Base-by-base conservation (phyloP, 1,140 invertebrate genomes). In the Drosophila nasuta region DNA sequence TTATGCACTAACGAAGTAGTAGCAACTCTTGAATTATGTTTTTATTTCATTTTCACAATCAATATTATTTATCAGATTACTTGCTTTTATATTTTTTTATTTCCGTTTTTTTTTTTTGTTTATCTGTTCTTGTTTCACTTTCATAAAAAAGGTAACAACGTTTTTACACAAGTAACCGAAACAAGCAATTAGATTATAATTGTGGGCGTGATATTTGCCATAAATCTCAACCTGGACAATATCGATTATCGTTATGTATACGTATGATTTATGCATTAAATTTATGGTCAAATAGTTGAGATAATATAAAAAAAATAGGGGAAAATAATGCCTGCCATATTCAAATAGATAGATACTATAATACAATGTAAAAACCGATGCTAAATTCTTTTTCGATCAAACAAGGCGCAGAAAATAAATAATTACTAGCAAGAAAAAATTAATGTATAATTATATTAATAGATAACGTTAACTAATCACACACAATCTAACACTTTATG, bases 161-260 rank as follows among this genome's bases (percentile, higher is more conserved):
- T 88, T 86, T 86, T 78, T 86, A 86, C 82, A 86, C 73, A 88
- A 87, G 46, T 79, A 88, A 87, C 76, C 72, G 66, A 86, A 87
- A 76, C 69, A 77, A 77, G 69, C 66, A 75, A 71, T 71, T 74
- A 62, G 11, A 10, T 64, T 75, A 57, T 81, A 87, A 79, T 60
- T 78, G 63, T 86, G 78, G 75, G 58, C 75, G 13, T 75, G 60
- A 70, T 68, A 13, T 72, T 81, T 59, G 28, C 56, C 15, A 70
- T 58, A 64, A 67, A 74, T 77, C 74, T 77, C 75, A 82, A 82
- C 80, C 76, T 82, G 73, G 70, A 77, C 77, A 71, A 58, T 85
- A 74, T 66, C 5, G 25, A 30, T n/a, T 85, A 73, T 65, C 11
- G 28, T 52, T 13, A 68, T 67, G 65, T 65, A 60, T 75, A 51